Base-by-base conservation (phyloP, 2,888 invertebrate genomes). In the Sceliomorpha sp. region DNA sequence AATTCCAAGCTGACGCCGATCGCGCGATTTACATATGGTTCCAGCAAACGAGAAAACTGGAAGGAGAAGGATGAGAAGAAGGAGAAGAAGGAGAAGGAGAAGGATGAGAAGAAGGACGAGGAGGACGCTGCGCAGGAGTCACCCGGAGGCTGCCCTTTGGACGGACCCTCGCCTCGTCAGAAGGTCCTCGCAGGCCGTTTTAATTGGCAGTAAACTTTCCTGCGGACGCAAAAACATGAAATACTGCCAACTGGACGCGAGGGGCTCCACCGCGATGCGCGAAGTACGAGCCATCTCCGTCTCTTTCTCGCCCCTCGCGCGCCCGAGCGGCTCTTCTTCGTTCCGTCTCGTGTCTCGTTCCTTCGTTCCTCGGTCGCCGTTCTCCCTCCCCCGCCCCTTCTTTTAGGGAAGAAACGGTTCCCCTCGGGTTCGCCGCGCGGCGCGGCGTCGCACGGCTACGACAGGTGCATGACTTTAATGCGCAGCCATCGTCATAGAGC, bases 151-250 rank as follows among this genome's bases (percentile, higher is more conserved):
- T 24, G 47, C 6, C 17, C 26, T 29, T 26, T 13, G 27, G 55
- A 32, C 37, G 55, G 36, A 26, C 47, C 37, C 50, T 42, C 56
- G 62, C 62, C 64, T 70, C 72, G 66, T 75, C 60, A 55, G 64
- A 70, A 59, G 70, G 69, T 59, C 73, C 72, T n/a, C 70, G 71
- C 76, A 69, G 79, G 75, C 75, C 70, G 78, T 80, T 83, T 80
- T 83, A 83, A 84, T 83, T 83, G 83, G 81, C 80, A 80, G 81
- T 82, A 83, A 83, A 83, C 64, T 79, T 78, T 76, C 79, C 71
- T 68, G 74, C 73, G 72, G 74, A 72, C 73, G 74, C 78, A 85
- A 83, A 84, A 84, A 83, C 79, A 76, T 81, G 79, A 80, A 79
- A 79, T 81, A 80, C 78, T 76, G 72, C 76, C 72, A n/a, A 73